Evolutionary conservation across 2,797 vertebrate genomes (phyloP), one percentile per base, ranked within the genome.

Genomic region (Periophthalmus magnuspinnatus): DNA sequence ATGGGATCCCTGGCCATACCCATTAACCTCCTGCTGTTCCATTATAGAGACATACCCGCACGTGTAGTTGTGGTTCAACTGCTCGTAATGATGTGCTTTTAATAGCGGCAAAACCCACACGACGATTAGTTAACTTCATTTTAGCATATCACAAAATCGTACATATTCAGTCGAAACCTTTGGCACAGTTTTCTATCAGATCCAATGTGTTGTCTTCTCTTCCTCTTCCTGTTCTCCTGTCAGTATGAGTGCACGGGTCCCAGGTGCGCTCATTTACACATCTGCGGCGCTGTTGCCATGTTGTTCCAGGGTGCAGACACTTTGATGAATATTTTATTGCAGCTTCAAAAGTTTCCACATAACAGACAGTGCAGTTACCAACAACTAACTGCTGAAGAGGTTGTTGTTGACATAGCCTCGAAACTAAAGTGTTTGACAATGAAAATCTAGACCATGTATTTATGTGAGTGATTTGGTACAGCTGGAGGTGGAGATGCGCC

Each of bases 271-370:
- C 69, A 71, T 55, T 69, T 74, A 65, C 41, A 69, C 6, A 78
- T 19, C 32, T 56, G 56, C 52, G 47, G 65, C 45, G 3, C 36
- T 47, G 54, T 62, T 66, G 59, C 64, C 73, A 62, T 48, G 59
- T 71, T 78, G 52, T 68, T 63, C 63, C 66, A 16, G 33, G 34
- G 17, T 16, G 21, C 33, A 13, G 6, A 65, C 9, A 34, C 62
- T 77, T 70, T 66, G 67, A 79, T 77, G 59, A 81, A 81, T 75
- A 71, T 83, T 79, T 78, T 50, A 80, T 75, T 63, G 10, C 41
- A 57, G 59, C 63, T 69, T 58, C 66, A 67, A 68, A 66, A 45
- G 14, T 14, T 56, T 36, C 32, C 58, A 55, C 28, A 70, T 17
- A 68, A 41, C 67, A 68, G 52, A 71, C 22, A 67, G 24, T 9